phyloP scores from a whole-genome alignment of 2,888 invertebrate genomes.

The Epinotia brunnichana region DNA sequence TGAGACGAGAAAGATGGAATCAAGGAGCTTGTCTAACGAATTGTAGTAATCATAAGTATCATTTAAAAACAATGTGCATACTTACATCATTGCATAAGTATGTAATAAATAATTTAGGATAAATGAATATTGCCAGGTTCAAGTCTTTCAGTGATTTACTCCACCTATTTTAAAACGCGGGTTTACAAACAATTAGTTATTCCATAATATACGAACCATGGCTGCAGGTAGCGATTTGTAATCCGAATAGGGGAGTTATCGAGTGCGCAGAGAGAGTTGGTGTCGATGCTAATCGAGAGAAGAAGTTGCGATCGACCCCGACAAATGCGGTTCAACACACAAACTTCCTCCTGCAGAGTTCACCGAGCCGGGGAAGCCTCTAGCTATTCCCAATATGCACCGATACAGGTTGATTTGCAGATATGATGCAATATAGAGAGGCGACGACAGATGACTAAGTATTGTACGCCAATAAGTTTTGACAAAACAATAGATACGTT shows the following conservation, averaged over 20 bases:
- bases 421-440: constrained; percentile 20
- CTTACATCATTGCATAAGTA: background rate
- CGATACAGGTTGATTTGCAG: constrained; percentile 29
- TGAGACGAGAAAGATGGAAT: background rate
- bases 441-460: background rate
- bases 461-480: background rate
- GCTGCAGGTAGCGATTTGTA: constrained; percentile 42
- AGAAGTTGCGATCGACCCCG: constrained; percentile 66
- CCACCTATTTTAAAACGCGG: background rate
- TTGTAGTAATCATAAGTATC: background rate
- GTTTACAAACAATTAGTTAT: background rate
- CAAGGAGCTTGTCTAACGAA: background rate
- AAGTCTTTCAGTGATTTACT: too few relatives aligned
- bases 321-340: constrained; percentile 75
- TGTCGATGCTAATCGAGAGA: constrained; percentile 69
- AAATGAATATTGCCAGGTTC: too few relatives aligned
- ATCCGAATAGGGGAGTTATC: constrained; percentile 50
- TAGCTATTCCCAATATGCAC: constrained; percentile 32
- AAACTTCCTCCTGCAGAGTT: constrained; percentile 64
- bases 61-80: too few relatives aligned
- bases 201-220: background rate
- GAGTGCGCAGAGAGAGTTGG: constrained; percentile 59
- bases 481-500: background rate
- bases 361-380: constrained; percentile 31
- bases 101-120: background rate